These are phyloP conservation scores for Brachyalestes nurse DNA, from an alignment of 2,797 vertebrate genomes.

Conservation along the genomic window DNA sequence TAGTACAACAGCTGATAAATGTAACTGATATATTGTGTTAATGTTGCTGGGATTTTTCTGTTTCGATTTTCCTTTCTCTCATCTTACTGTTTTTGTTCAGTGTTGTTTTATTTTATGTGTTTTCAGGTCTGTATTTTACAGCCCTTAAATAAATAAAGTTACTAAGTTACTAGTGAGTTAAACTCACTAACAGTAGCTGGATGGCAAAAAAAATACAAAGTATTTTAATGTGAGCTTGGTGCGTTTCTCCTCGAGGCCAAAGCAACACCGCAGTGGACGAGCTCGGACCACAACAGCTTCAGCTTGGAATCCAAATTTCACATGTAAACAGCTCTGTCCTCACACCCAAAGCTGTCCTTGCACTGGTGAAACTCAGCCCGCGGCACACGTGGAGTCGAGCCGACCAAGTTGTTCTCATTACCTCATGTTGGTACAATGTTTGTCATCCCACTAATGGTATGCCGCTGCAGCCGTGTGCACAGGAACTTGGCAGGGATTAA, in stretches of 20 bases:
- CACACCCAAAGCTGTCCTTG: constrained; percentile 63
- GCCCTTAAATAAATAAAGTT: too few relatives aligned
- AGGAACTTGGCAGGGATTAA: constrained; percentile 74
- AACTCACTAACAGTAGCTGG: too few relatives aligned
- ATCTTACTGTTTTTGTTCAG: too few relatives aligned
- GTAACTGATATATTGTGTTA: too few relatives aligned
- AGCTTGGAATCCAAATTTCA: constrained; percentile 30
- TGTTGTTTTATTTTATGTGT: too few relatives aligned
- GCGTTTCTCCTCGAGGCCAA: background rate
- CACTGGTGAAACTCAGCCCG: constrained; percentile 50
- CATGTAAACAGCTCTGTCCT: constrained; percentile 65
- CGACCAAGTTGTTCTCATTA: constrained; percentile 75
- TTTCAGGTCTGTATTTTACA: too few relatives aligned
- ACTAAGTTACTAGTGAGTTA: too few relatives aligned
- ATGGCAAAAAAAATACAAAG: too few relatives aligned
- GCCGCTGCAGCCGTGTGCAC: constrained; percentile 68
- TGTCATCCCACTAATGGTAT: constrained; percentile 80
- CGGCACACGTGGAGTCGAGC: constrained; percentile 68
- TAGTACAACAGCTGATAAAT: too few relatives aligned
- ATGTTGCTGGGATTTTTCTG: too few relatives aligned
- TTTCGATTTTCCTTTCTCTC: too few relatives aligned
- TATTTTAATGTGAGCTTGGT: background rate
- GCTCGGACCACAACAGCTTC: background rate
- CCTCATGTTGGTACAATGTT: constrained; percentile 83
- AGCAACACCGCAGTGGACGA: background rate